Evolutionary conservation across 2,797 vertebrate species (phyloP).

Genomic region (Trematomus bernacchii): DNA sequence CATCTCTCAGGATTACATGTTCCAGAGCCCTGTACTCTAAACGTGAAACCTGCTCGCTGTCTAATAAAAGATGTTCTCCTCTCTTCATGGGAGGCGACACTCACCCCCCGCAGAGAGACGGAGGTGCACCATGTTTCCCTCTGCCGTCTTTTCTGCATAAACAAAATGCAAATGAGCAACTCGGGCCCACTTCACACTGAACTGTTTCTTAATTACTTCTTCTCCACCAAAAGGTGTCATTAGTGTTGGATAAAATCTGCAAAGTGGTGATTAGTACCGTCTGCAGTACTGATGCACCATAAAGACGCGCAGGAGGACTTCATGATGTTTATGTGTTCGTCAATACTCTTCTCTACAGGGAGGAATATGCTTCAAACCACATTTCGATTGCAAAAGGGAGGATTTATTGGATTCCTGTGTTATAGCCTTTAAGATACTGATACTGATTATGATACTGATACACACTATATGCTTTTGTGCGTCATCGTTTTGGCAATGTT

Average conservation of each 20-base stretch:
- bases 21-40: not conserved
- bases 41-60: not conserved
- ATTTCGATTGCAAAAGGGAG: not conserved
- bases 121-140: conserved; percentile 17
- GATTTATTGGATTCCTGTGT: not conserved
- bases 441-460: no score
- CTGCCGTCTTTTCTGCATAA: conserved; percentile 18
- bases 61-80: conserved; percentile 16
- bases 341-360: conserved; percentile 4
- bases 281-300: conserved; percentile 1
- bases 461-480: not conserved
- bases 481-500: no score
- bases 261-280: conserved; percentile 16
- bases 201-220: conserved; percentile 22
- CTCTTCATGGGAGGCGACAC: not conserved
- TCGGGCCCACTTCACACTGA: not conserved
- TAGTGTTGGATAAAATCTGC: not conserved
- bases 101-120: not conserved
- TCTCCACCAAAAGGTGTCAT: conserved; percentile 18
- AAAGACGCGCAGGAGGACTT: not conserved
- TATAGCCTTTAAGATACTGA: not conserved
- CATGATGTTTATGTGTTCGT: conserved; percentile 17
- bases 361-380: conserved; percentile 2
- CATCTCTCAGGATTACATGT: conserved; percentile 5
- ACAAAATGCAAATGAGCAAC: conserved; percentile 40